Percentiles rank a stretch among this genome's conserved stretches.
phyloP scores from a whole-genome alignment of 2,797 vertebrate species.

The Naso thynnoides region DNA sequence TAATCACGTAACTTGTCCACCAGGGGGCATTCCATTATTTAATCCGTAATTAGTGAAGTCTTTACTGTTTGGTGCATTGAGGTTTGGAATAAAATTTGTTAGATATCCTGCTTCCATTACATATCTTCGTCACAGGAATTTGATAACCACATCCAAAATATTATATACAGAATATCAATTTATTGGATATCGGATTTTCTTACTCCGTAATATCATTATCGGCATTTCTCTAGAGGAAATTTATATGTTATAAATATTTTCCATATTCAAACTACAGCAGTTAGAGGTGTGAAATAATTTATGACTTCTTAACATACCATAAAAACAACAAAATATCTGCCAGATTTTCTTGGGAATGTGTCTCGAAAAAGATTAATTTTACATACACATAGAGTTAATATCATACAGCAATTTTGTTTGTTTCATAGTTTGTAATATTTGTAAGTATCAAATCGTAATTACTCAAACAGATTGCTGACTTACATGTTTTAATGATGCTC shows the following conservation, averaged over 20 bases:
- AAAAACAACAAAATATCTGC: constrained; percentile 2
- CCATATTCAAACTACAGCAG: neutral
- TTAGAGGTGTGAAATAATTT: constrained; percentile 31
- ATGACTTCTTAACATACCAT: neutral
- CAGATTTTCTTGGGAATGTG: constrained; percentile 19
- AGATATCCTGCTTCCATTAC: too few relatives aligned
- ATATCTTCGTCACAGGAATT: too few relatives aligned
- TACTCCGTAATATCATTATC: too few relatives aligned
- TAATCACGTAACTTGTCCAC: too few relatives aligned
- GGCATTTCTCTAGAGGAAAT: too few relatives aligned
- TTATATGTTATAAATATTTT: constrained; percentile 2
- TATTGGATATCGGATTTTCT: too few relatives aligned
- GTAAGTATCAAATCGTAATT: neutral
- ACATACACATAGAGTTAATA: neutral
- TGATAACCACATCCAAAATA: too few relatives aligned
- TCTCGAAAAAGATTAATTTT: neutral
- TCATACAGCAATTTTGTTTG: neutral
- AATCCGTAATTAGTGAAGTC: too few relatives aligned
- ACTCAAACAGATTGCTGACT: constrained; percentile 6
- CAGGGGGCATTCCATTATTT: too few relatives aligned
- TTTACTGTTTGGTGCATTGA: too few relatives aligned
- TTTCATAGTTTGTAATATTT: constrained; percentile 11
- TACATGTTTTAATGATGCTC: neutral
- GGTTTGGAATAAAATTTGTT: too few relatives aligned
- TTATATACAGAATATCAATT: too few relatives aligned